A percentile compares a stretch with the other conserved stretches of the same genome.
These are phyloP conservation scores for Octopus sinensis DNA, from an alignment of 1,140 invertebrate species.

Conservation along the genomic window DNA sequence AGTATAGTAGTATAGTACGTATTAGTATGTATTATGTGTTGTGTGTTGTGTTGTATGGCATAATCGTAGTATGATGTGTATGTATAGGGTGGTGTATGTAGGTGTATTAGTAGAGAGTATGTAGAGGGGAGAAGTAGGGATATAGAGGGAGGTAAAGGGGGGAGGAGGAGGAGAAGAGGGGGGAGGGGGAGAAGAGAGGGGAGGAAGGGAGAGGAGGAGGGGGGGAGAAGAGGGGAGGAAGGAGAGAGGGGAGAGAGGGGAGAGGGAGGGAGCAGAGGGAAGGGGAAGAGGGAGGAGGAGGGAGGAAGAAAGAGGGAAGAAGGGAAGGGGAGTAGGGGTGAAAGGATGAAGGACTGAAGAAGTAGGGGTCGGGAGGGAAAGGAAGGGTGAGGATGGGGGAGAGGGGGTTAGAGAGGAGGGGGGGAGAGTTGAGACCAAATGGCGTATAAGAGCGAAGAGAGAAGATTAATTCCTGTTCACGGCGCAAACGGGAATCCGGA, in stretches of 20 bases:
- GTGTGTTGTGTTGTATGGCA: too few species aligned
- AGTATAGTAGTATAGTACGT: too few species aligned
- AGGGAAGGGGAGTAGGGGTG: neutral
- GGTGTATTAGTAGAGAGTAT: neutral
- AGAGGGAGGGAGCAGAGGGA: neutral
- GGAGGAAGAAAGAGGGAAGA: too few species aligned
- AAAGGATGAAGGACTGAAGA: neutral
- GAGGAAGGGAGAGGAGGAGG: too few species aligned
- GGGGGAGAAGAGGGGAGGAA: neutral
- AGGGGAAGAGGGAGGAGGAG: slow-evolving; percentile 6
- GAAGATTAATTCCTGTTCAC: too few species aligned
- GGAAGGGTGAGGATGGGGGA: slow-evolving; percentile 6
- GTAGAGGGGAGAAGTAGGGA: neutral
- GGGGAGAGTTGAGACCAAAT: too few species aligned
- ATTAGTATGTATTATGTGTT: too few species aligned
- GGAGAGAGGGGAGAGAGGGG: slow-evolving; percentile 1
- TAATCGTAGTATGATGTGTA: too few species aligned
- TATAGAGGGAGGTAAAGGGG: neutral
- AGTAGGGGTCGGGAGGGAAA: neutral
- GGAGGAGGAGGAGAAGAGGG: neutral
- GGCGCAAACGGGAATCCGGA: too few species aligned
- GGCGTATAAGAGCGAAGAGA: too few species aligned
- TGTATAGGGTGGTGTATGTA: neutral
- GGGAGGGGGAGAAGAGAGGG: too few species aligned
- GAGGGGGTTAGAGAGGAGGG: slow-evolving; percentile 2